Conservation (phyloP, 2,888 invertebrate genomes). For the Pseudeuparius sepicola region DNA sequence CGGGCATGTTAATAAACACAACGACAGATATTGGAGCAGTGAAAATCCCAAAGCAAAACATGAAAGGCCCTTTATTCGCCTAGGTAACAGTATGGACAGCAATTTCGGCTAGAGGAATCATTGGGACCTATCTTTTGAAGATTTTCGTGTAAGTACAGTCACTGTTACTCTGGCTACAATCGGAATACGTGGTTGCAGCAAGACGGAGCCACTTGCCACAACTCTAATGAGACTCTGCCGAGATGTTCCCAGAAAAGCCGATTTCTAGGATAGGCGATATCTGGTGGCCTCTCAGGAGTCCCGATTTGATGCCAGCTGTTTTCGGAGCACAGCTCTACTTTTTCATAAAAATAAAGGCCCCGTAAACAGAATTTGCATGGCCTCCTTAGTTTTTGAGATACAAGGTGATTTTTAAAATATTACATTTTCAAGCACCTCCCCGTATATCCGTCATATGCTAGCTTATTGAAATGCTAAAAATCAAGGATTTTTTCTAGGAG, state of each 20-base stretch:
- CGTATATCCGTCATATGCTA: too few species aligned
- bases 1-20: slow-evolving; percentile 21
- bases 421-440: too few species aligned
- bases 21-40: slow-evolving; percentile 18
- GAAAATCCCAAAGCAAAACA: slow-evolving; percentile 17
- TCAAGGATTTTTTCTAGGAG: too few species aligned
- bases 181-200: slow-evolving; percentile 8
- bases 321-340: too few species aligned
- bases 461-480: too few species aligned
- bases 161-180: too few species aligned
- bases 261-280: background rate
- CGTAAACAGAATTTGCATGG: too few species aligned
- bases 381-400: too few species aligned
- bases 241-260: slow-evolving; percentile 4
- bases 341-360: too few species aligned
- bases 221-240: background rate
- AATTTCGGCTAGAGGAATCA: slow-evolving; percentile 16
- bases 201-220: slow-evolving; percentile 9
- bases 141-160: too few species aligned
- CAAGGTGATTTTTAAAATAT: too few species aligned
- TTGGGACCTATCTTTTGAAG: slow-evolving; percentile 14
- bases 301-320: slow-evolving; percentile 1
- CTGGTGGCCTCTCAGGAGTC: background rate
- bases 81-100: slow-evolving; percentile 10
- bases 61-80: slow-evolving; percentile 16